Evolutionary conservation across 2,797 vertebrate genomes (phyloP).

Genomic region (Megalops cyprinoides): DNA sequence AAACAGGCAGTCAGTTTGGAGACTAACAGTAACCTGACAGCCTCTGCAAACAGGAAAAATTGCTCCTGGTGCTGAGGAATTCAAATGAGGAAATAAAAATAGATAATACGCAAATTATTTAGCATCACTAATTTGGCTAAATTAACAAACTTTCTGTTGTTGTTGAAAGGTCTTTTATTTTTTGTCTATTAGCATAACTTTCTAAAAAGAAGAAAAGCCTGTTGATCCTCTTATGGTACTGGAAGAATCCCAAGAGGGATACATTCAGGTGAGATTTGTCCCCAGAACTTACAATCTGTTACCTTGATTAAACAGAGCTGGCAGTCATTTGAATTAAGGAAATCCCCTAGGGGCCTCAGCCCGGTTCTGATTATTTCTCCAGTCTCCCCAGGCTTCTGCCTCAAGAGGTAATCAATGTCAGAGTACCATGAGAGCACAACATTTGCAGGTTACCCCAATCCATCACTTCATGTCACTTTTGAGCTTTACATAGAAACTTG

Average conservation of each 20-base stretch:
- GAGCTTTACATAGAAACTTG: neutral
- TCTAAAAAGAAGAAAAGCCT: neutral
- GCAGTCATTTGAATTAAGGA: conserved; percentile 31
- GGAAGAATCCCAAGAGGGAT: too few relatives aligned
- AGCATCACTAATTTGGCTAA: neutral
- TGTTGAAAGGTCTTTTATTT: neutral
- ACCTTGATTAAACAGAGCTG: conserved; percentile 48
- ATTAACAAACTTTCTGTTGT: neutral
- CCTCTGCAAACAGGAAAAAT: neutral
- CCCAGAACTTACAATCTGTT: conserved; percentile 44
- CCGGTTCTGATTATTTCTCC: neutral
- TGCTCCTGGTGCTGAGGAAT: neutral
- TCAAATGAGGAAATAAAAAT: neutral
- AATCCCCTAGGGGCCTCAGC: neutral
- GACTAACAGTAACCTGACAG: too few relatives aligned
- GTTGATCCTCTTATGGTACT: neutral
- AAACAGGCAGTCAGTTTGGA: neutral
- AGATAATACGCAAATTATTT: neutral
- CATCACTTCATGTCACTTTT: conserved; percentile 25
- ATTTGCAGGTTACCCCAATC: conserved; percentile 7
- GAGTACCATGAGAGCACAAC: conserved; percentile 13
- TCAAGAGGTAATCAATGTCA: neutral
- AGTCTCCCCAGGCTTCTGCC: conserved; percentile 11
- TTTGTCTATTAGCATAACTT: neutral
- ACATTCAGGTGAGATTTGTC: neutral